Evolutionary conservation across 2,113 vertebrate genomes (phyloP).

Genomic region (Archilochus colubris): DNA sequence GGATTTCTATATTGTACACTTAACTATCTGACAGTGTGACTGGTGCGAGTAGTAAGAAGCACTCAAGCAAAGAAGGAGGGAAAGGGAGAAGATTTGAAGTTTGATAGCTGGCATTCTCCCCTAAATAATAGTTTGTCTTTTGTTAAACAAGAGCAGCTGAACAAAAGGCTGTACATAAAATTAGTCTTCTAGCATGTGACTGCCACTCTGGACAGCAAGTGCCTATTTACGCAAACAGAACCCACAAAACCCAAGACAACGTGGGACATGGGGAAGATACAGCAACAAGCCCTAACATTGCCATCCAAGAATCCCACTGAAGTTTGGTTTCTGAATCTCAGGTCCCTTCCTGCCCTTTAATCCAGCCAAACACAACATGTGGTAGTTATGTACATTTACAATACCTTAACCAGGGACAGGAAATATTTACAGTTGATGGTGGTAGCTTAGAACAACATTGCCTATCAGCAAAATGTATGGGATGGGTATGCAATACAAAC

Average conservation of each 20-base stretch:
- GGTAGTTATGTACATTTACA: background rate
- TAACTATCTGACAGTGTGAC: background rate
- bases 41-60: background rate
- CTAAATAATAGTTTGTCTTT: conserved; percentile 2
- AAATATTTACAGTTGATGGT: background rate
- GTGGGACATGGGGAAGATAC: background rate
- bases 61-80: background rate
- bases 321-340: background rate
- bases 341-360: background rate
- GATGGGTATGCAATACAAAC: background rate
- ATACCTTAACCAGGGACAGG: background rate
- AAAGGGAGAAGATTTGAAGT: background rate
- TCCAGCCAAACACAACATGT: background rate
- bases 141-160: background rate
- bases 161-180: background rate
- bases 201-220: background rate
- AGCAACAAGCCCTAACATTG: background rate
- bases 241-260: background rate
- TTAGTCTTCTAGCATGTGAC: background rate
- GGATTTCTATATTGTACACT: background rate
- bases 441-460: background rate
- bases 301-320: fast-evolving
- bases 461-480: background rate
- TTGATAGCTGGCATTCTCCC: background rate
- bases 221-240: background rate